Base-by-base conservation (phyloP, 1,140 invertebrate species). In the Harlomillsia oculata region DNA sequence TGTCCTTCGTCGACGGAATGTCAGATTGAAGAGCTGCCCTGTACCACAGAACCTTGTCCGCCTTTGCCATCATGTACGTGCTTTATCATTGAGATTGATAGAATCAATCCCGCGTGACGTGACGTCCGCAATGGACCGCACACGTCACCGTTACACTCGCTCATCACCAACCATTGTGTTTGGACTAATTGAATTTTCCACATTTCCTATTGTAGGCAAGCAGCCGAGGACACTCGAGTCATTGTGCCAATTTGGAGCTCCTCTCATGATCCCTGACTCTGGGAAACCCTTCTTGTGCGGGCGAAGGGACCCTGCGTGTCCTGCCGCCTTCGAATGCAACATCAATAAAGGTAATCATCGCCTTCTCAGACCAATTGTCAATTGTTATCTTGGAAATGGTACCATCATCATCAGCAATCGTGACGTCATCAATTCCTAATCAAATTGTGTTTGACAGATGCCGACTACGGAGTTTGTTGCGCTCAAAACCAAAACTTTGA, bases 391-490 rank as follows among this genome's bases (percentile, higher is more conserved):
- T 18, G 23, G 2, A 5, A 3, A 13, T 14, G 23, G 3, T 52
- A 2, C n/a, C 6, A 3, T 36, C 28, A 9, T 11, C 28, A 29
- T 30, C 4, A 49, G 29, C 32, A 9, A 18, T 56, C n/a, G 21
- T 39, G 25, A 56, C 18, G 14, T 14, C 44, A 56, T 20, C 25
- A 20, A 56, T 40, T 53, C 20, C 50, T 40, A 40, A 48, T 36
- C 14, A n/a, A 13, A 26, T 48, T 48, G 20, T 11, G 6, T 39
- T 48, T 62, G 65, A 50, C 71, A 72, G 80, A 81, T 53, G 84
- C 87, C 63, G 87, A 90, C 60, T 90, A 90, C 67, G 87, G 87
- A 0, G 85, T 89, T 1, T 90, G 87, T 68, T 89, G 86, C 68
- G 84, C 85, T n/a, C 81, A 82, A 8, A 83, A 78, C 2, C 63